Base-by-base conservation (phyloP, 1,140 invertebrate species). In the Sitophilus oryzae region DNA sequence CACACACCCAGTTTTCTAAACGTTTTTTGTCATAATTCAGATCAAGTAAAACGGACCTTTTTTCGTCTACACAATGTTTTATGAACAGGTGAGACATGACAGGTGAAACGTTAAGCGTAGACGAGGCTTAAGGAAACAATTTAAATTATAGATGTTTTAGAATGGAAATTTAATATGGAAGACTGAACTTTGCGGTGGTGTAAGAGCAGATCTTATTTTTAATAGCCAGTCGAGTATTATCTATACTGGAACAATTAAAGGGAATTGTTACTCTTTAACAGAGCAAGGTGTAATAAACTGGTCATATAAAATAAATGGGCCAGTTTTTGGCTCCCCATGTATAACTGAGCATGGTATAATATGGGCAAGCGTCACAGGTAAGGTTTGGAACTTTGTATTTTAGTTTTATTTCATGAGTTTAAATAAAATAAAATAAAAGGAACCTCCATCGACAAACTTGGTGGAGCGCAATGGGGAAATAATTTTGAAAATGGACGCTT, bases 351-450 rank as follows among this genome's bases (percentile, higher is more conserved):
- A 46, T 8, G 23, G 22, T 21, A 30, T 30, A 16, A 36, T 57
- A 16, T 57, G 55, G 55, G 6, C 48, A 5, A 30, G 21, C 40
- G 55, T 57, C 1, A 52, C 25, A 21, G 55, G 55, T 56, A 36
- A n/a, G 35, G 34, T n/a, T n/a, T n/a, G n/a, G n/a, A n/a, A n/a
- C n/a, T n/a, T n/a, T n/a, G n/a, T n/a, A n/a, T n/a, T n/a, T n/a
- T n/a, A n/a, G n/a, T n/a, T n/a, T n/a, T n/a, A n/a, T n/a, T n/a
- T n/a, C n/a, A n/a, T n/a, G n/a, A n/a, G n/a, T n/a, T n/a, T n/a
- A n/a, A n/a, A n/a, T n/a, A n/a, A n/a, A n/a, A n/a, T n/a, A n/a
- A n/a, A n/a, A n/a, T n/a, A n/a, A n/a, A n/a, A n/a, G n/a, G n/a
- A n/a, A n/a, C n/a, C n/a, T n/a, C n/a, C n/a, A n/a, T n/a, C n/a